Base-by-base conservation (phyloP, 1,140 invertebrate genomes). In the Pentalonia nigronervosa region DNA sequence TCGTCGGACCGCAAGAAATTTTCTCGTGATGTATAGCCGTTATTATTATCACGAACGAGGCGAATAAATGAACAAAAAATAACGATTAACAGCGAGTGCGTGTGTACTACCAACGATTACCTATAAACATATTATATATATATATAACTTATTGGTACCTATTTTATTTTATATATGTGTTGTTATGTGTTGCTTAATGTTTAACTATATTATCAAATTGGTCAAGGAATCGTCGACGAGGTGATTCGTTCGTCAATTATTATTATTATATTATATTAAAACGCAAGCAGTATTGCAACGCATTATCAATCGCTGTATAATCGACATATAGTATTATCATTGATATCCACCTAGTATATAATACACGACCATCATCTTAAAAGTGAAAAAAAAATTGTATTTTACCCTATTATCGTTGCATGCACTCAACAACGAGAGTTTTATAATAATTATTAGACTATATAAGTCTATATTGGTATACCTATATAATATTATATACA, bases 201-300 rank as follows among this genome's bases (percentile, higher is more conserved):
- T 87, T 87, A 47, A 87, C 21, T 84, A 84, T 45, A 83, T 84
- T 84, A 87, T 45, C 86, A 48, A n/a, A n/a, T 48, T 48, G 45
- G 86, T 87, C 86, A 87, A 87, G 45, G 45, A 87, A 87, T 48
- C 25, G 30, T 7, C 0, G 45, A 2, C 86, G 45, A 48, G 47
- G 86, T 48, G 86, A 48, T 48, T 87, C 30, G 45, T 14, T 87
- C 45, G 47, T 84, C 34, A 84, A 84, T 84, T 76, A 76, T 67
- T 67, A 67, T 9, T 60, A 60, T 67, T 67, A 67, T 83, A 81
- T 23, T 6, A 20, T 36, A 83, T 83, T 36, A n/a, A 36, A 34
- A 21, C 21, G 67, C 67, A 30, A 60, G 41, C 4, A 41, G 56
- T 60, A 67, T 67, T 67, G 60, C 60, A 14, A 76, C 4, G 60